Evolutionary conservation across 2,888 invertebrate species (phyloP).

Genomic region (Zootermopsis nevadensis): DNA sequence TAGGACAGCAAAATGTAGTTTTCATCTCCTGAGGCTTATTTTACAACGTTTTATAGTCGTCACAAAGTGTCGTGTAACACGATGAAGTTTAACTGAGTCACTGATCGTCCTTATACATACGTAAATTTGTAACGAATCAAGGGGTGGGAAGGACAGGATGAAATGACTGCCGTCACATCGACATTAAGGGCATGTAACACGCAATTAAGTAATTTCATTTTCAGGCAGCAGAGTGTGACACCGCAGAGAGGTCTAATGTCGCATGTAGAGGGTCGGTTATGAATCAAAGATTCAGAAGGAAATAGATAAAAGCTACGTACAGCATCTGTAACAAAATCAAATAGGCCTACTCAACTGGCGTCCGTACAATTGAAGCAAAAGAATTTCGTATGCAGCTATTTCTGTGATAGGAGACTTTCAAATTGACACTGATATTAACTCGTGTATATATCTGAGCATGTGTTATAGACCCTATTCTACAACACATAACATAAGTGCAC

Average conservation of each 20-base stretch:
- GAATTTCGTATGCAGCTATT: background rate
- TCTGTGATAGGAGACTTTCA: background rate
- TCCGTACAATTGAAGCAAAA: slow-evolving; percentile 28
- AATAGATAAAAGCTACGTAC: slow-evolving; percentile 11
- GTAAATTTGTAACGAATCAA: slow-evolving; percentile 16
- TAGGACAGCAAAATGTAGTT: background rate
- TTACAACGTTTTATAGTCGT: background rate
- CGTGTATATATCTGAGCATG: too few species aligned
- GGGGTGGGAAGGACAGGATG: background rate
- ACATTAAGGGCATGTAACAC: slow-evolving; percentile 36
- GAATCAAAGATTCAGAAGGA: slow-evolving; percentile 29
- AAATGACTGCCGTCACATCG: slow-evolving; percentile 38
- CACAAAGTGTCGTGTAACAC: background rate
- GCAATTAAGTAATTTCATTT: slow-evolving; percentile 50
- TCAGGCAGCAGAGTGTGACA: slow-evolving; percentile 46
- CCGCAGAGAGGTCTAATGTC: slow-evolving; percentile 41
- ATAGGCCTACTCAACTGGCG: slow-evolving; percentile 4
- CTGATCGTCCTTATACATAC: slow-evolving; percentile 15
- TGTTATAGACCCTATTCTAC: too few species aligned
- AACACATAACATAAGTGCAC: too few species aligned
- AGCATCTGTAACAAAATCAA: slow-evolving; percentile 46
- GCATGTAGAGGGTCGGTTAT: slow-evolving; percentile 27
- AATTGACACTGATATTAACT: too few species aligned
- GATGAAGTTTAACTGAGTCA: slow-evolving; percentile 12
- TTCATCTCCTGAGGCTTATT: background rate